Evolutionary conservation across 2,797 vertebrate species (phyloP).

Genomic region (Onychomys leucogaster): DNA sequence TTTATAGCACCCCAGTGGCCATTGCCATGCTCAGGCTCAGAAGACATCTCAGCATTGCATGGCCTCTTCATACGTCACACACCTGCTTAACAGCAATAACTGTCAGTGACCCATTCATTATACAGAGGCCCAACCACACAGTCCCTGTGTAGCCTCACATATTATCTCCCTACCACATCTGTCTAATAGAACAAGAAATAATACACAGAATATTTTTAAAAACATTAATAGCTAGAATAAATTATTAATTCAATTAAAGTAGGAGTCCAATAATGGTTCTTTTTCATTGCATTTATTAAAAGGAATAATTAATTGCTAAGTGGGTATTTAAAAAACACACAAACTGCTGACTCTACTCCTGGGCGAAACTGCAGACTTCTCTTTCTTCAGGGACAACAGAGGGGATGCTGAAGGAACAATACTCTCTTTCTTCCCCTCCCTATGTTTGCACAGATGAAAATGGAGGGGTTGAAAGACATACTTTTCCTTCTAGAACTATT

Average conservation of each 20-base stretch:
- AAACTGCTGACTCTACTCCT: constrained; percentile 75
- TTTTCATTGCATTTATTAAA: constrained; percentile 82
- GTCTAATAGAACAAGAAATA: constrained; percentile 79
- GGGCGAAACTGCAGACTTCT: constrained; percentile 45
- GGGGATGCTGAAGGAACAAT: rapidly evolving
- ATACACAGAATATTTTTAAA: constrained; percentile 77
- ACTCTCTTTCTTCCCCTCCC: background rate
- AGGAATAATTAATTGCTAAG: constrained; percentile 82
- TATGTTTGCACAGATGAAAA: background rate
- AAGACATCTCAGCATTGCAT: background rate
- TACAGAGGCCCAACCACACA: background rate
- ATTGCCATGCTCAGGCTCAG: background rate
- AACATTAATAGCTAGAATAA: constrained; percentile 79
- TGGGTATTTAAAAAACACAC: constrained; percentile 65
- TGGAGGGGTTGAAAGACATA: background rate
- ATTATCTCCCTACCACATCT: constrained; percentile 66
- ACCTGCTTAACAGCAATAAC: background rate
- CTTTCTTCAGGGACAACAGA: background rate
- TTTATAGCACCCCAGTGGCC: background rate
- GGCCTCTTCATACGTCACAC: background rate
- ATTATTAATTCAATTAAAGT: constrained; percentile 84
- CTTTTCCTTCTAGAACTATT: background rate
- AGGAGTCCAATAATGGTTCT: constrained; percentile 68
- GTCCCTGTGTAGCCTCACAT: background rate
- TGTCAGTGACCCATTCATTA: background rate